phyloP scores from a whole-genome alignment of 2,797 vertebrate species.

The Tangara arthus region DNA sequence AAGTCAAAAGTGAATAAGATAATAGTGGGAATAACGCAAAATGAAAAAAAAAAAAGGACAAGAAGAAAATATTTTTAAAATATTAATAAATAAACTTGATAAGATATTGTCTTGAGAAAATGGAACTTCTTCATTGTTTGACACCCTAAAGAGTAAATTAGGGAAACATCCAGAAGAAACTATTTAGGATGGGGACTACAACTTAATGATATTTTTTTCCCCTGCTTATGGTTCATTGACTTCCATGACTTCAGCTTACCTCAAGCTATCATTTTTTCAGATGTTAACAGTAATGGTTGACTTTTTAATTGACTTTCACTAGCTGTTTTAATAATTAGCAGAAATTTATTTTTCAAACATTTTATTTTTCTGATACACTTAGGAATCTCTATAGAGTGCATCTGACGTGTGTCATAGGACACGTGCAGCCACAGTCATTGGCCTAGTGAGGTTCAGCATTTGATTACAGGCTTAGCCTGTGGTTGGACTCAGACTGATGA shows the following conservation, averaged over 20 bases:
- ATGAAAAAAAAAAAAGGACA: not conserved
- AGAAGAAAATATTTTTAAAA: not conserved
- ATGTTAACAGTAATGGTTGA: not conserved
- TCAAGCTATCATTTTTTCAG: not conserved
- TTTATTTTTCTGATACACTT: not conserved
- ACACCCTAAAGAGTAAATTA: not conserved
- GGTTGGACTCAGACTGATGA: not conserved
- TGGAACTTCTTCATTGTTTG: not conserved
- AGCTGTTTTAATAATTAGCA: not conserved
- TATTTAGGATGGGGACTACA: not conserved
- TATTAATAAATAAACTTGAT: not conserved
- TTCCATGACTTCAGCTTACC: not conserved
- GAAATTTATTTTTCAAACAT: not conserved
- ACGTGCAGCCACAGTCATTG: rapidly evolving
- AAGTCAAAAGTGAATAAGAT: not conserved
- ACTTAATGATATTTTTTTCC: not conserved
- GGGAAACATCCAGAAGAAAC: not conserved
- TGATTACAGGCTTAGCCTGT: not conserved
- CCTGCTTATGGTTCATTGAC: not conserved
- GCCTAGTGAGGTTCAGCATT: not conserved
- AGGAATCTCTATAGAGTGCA: not conserved
- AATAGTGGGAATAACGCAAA: not conserved
- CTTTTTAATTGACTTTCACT: not conserved
- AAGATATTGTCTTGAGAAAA: not conserved
- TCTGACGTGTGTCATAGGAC: not conserved